Conservation (phyloP, 2,113 vertebrate species). For the Proteles cristata region DNA sequence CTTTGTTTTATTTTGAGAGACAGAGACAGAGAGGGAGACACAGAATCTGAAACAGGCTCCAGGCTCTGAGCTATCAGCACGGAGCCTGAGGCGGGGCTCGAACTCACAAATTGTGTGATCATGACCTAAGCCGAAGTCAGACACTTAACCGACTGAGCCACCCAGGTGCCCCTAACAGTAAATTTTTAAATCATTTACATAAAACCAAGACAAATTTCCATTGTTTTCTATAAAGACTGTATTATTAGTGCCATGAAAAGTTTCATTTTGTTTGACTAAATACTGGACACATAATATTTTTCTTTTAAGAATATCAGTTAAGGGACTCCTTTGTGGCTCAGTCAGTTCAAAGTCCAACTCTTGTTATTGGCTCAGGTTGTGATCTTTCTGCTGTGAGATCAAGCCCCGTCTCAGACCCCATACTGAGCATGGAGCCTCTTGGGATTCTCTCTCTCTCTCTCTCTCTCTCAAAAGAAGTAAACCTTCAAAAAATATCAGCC, state of each 20-base stretch:
- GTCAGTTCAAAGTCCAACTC: not conserved
- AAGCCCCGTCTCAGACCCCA: not conserved
- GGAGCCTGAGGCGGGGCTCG: too few relatives aligned
- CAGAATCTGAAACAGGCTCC: too few relatives aligned
- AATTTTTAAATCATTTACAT: not conserved
- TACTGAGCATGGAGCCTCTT: not conserved
- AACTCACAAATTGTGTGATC: too few relatives aligned
- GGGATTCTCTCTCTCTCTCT: not conserved
- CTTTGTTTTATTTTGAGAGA: too few relatives aligned
- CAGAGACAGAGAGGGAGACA: too few relatives aligned
- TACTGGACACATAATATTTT: not conserved
- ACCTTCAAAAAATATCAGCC: not conserved
- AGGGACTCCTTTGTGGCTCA: not conserved
- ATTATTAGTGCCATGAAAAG: not conserved
- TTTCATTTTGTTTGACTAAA: not conserved
- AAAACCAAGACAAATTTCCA: not conserved
- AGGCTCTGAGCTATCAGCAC: too few relatives aligned
- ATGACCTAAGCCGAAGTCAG: too few relatives aligned
- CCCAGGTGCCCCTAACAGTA: too few relatives aligned
- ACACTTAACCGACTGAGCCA: too few relatives aligned
- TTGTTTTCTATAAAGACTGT: not conserved
- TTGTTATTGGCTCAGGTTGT: not conserved
- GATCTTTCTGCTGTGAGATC: not conserved
- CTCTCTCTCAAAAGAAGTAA: not conserved
- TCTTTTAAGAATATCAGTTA: not conserved